Base-by-base conservation (phyloP, 1,140 invertebrate genomes). In the Acromyrmex echinatior region DNA sequence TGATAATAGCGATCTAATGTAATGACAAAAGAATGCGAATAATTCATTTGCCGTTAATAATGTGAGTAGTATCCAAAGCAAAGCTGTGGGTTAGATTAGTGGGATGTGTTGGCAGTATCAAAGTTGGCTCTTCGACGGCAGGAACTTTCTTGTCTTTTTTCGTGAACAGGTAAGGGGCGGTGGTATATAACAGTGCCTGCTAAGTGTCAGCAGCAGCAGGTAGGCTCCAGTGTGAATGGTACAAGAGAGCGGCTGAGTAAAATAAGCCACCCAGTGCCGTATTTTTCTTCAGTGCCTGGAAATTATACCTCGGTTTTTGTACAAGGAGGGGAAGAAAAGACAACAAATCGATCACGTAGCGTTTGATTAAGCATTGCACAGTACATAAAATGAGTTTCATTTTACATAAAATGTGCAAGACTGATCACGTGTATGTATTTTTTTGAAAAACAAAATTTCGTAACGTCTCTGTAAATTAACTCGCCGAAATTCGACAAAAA, bases 101-200 rank as follows among this genome's bases (percentile, higher is more conserved):
- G 88, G 94, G 93, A 94, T 94, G 94, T 95, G 94, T 95, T 95
- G 94, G 94, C 94, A 91, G 88, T 95, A 91, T 93, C 88, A 77
- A 89, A 87, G 73, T 89, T 90, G 86, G 86, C 90, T 93, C 87
- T 92, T 92, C 88, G 78, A 85, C 90, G 89, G 89, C 73, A 91
- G 60, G 91, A 84, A 73, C n/a, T 84, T 76, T 31, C 12, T 66
- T 65, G 66, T 10, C n/a, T 21, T 39, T 60, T 66, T 84, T 86
- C 65, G 73, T 60, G 63, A 60, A 65, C 71, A 66, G 85, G 60
- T 53, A 28, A 76, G 21, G 53, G 86, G 53, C 66, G 58, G 58
- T 76, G 78, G 78, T 81, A 80, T 68, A 91, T 63, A 76, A 88
- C 79, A 88, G 82, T 76, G 89, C 86, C 88, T 92, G 92, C 88